phyloP scores from a whole-genome alignment of 1,140 invertebrate species.

The Ceratina calcarata region DNA sequence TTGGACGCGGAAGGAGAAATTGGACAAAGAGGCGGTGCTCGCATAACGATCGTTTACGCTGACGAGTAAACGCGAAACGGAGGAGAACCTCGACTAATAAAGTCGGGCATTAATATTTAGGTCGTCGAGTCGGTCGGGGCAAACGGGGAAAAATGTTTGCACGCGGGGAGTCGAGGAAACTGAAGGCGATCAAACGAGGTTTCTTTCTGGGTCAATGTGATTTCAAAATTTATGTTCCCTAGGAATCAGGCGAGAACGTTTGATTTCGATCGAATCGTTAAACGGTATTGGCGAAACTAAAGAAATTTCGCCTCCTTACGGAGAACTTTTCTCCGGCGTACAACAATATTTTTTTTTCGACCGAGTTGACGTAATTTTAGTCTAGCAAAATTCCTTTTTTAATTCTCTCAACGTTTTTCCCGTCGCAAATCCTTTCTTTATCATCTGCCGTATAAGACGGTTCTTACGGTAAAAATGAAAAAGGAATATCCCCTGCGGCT shows the following conservation, averaged over 20 bases:
- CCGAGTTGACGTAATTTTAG: no score
- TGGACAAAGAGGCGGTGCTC: neutral
- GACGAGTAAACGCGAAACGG: neutral
- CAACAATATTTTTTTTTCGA: neutral
- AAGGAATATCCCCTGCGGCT: neutral
- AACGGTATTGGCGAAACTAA: neutral
- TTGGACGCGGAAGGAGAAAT: no score
- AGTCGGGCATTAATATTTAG: conserved; percentile 30
- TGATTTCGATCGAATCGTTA: conserved; percentile 4
- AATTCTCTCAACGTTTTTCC: no score
- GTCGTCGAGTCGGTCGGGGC: neutral
- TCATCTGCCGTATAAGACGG: no score
- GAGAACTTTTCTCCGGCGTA: no score
- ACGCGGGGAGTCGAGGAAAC: neutral
- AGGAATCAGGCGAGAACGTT: conserved; percentile 9
- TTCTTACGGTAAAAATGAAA: conserved; percentile 5
- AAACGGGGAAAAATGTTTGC: conserved; percentile 26
- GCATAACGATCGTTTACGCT: conserved; percentile 7
- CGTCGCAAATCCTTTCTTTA: no score
- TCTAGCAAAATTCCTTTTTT: no score
- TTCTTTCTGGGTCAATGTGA: conserved; percentile 39
- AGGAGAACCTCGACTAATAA: conserved; percentile 15
- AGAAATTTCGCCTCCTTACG: neutral
- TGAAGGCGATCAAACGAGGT: conserved; percentile 31
- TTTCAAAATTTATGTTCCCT: conserved; percentile 25